Percentiles rank a stretch among this genome's conserved stretches.
Conservation (phyloP, 2,888 invertebrate genomes). For the Sicus ferrugineus region DNA sequence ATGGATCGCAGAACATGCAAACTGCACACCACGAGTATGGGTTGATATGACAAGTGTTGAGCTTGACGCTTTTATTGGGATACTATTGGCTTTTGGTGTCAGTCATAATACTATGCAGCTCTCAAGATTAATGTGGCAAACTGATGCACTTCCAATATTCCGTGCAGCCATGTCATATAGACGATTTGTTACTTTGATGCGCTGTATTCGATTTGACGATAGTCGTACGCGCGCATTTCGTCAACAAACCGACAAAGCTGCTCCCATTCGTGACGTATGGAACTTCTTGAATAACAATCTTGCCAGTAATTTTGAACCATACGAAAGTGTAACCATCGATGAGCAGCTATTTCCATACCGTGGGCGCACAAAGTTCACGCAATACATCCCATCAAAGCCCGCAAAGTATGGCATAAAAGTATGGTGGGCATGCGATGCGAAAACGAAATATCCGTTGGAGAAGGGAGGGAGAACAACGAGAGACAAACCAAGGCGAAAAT, state of each 20-base stretch:
- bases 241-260: conserved; percentile 23
- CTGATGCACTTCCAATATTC: not conserved
- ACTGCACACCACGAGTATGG: conserved; percentile 24
- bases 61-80: conserved; percentile 24
- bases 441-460: conserved; percentile 10
- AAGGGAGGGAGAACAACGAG: conserved; percentile 26
- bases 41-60: conserved; percentile 10
- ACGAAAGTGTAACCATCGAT: conserved; percentile 21
- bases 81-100: conserved; percentile 37
- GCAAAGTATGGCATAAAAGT: conserved; percentile 36
- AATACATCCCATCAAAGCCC: conserved; percentile 35
- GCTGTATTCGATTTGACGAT: conserved; percentile 51
- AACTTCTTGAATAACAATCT: conserved; percentile 25
- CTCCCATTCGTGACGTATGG: conserved; percentile 31
- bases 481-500: conserved; percentile 40
- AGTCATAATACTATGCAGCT: conserved; percentile 31
- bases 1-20: conserved; percentile 26
- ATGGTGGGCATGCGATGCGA: not conserved
- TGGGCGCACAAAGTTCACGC: conserved; percentile 34
- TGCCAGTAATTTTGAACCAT: conserved; percentile 10
- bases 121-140: too few relatives aligned
- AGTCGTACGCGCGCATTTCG: conserved; percentile 29
- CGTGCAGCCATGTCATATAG: conserved; percentile 34
- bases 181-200: conserved; percentile 43
- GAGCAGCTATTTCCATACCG: conserved; percentile 36